Evolutionary conservation across 2,113 vertebrate genomes (phyloP).

Genomic region (Sinocyclocheilus rhinocerous): DNA sequence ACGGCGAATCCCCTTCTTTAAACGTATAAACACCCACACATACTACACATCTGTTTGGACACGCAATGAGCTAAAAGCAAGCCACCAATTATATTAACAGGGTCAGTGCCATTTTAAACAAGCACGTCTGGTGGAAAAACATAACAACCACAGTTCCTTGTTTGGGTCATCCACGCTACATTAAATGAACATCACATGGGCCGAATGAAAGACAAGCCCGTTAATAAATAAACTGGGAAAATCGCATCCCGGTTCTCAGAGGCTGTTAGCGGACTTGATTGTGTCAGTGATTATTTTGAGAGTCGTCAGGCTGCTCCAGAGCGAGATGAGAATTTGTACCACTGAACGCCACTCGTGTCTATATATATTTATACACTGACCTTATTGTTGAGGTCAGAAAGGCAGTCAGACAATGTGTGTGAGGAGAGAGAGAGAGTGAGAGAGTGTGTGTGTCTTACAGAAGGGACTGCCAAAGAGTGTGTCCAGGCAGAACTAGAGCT

Average conservation of each 20-base stretch:
- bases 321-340: slow-evolving; percentile 30
- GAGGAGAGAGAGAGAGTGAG: background rate
- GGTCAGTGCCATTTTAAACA: slow-evolving; percentile 47
- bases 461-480: slow-evolving; percentile 23
- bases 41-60: slow-evolving; percentile 37
- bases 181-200: slow-evolving; percentile 37
- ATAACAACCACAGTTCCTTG: slow-evolving; percentile 40
- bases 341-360: background rate
- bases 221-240: slow-evolving; percentile 47
- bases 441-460: background rate
- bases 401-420: background rate
- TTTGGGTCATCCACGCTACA: slow-evolving; percentile 37
- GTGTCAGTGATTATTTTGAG: slow-evolving; percentile 49
- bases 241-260: background rate
- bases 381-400: slow-evolving; percentile 35
- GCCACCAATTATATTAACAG: slow-evolving; percentile 31
- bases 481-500: slow-evolving; percentile 29
- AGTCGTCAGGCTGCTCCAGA: background rate
- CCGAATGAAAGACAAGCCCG: slow-evolving; percentile 39
- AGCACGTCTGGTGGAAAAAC: slow-evolving; percentile 34
- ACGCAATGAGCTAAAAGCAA: slow-evolving; percentile 44
- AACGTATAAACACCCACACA: slow-evolving; percentile 21
- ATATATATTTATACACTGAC: slow-evolving; percentile 33
- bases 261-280: slow-evolving; percentile 14
- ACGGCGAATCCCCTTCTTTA: background rate